Evolutionary conservation across 2,888 invertebrate genomes (phyloP).

Genomic region (Melanargia galathea): DNA sequence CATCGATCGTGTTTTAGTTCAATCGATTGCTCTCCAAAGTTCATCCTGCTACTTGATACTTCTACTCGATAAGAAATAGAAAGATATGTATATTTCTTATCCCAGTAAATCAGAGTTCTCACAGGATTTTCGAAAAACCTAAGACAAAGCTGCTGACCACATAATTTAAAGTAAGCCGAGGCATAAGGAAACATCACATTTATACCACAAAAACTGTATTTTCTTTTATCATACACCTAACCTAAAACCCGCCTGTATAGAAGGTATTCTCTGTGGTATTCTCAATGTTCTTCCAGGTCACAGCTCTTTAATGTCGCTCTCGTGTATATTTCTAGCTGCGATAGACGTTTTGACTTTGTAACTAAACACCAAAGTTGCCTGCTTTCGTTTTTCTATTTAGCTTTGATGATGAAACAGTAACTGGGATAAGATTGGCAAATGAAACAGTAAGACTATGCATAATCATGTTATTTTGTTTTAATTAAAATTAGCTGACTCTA

Average conservation of each 20-base stretch:
- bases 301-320: conserved; percentile 18
- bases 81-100: no score
- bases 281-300: conserved; percentile 15
- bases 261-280: background rate
- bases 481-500: no score
- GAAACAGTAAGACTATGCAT: background rate
- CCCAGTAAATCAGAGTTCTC: no score
- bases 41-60: no score
- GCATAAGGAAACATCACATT: background rate
- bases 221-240: conserved; percentile 10
- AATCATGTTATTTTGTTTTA: no score
- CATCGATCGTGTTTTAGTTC: no score
- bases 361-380: conserved; percentile 6
- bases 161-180: background rate
- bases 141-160: background rate
- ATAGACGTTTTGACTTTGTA: background rate
- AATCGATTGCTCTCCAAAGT: no score
- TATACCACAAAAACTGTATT: conserved; percentile 1
- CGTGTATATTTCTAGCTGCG: background rate
- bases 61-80: no score
- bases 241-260: conserved; percentile 15
- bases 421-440: background rate
- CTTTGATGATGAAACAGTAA: background rate
- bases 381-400: background rate
- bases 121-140: no score